Evolutionary conservation across 2,888 invertebrate genomes (phyloP), one percentile per base, ranked within the genome.

Genomic region (Crematogaster levior): DNA sequence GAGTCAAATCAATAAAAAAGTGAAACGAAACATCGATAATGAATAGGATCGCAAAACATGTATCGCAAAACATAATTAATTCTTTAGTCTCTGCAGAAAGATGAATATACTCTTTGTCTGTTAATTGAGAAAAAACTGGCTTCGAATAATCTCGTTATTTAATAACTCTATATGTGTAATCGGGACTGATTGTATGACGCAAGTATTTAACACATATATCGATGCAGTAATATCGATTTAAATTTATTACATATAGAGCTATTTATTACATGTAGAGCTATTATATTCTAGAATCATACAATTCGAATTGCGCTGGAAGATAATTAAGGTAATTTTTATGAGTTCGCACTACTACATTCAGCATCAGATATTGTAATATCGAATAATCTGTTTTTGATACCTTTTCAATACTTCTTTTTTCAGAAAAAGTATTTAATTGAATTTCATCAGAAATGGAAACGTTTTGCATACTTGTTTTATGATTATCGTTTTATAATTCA

Each of bases 141-240:
- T 53, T 10, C 6, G 1, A 24, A 53, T 6, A 12, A 70, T 10
- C 7, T 48, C 7, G 48, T 30, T 53, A 18, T 53, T 70, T 53
- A 70, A 70, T 37, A 56, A 70, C 15, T 51, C 34, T 15, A 15
- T 53, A 51, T 15, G 24, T 70, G 18, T 53, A 70, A 70, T 37
- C 24, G 37, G 24, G n/a, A n/a, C 12, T 4, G 18, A 27, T 37
- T 24, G 37, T 56, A 53, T n/a, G n/a, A 70, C 1, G 1, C 24
- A n/a, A 18, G 18, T 10, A n/a, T n/a, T n/a, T n/a, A n/a, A n/a
- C n/a, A n/a, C n/a, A 15, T 40, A 7, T 66, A n/a, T 24, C 18
- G 6, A 30, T 27, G 27, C 12, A 66, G 43, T 63, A 24, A 56
- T 40, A 56, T 10, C 3, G 15, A 68, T 43, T 24, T 43, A 2